phyloP scores from a whole-genome alignment of 2,888 invertebrate genomes.

The Pseudolycoriella hygida region DNA sequence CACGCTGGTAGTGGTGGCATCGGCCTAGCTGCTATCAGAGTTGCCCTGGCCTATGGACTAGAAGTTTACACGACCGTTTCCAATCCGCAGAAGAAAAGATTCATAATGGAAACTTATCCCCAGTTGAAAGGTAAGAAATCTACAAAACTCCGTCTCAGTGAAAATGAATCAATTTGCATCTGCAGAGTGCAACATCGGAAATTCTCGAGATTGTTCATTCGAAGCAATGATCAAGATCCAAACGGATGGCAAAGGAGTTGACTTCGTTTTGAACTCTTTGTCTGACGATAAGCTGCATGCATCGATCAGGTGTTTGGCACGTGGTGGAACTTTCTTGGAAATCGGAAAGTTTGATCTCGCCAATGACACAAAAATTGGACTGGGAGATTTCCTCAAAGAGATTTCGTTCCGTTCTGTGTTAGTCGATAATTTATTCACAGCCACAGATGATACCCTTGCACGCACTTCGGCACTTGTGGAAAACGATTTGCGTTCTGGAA shows the following conservation, averaged over 20 bases:
- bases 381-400: slow-evolving; percentile 51
- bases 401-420: slow-evolving; percentile 62
- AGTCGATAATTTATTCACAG: slow-evolving; percentile 47
- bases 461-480: slow-evolving; percentile 28
- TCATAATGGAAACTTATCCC: slow-evolving; percentile 36
- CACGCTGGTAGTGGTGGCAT: slow-evolving; percentile 55
- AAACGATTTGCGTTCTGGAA: slow-evolving; percentile 44
- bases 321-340: slow-evolving; percentile 56
- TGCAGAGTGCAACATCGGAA: slow-evolving; percentile 44
- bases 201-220: slow-evolving; percentile 73
- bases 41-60: slow-evolving; percentile 45
- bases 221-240: slow-evolving; percentile 64
- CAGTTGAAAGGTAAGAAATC: slow-evolving; percentile 37
- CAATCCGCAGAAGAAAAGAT: slow-evolving; percentile 43
- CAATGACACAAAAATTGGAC: slow-evolving; percentile 41
- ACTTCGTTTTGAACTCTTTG: slow-evolving; percentile 79
- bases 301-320: slow-evolving; percentile 40
- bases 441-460: slow-evolving; percentile 29
- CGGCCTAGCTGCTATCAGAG: slow-evolving; percentile 55
- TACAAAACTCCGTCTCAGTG: neutral
- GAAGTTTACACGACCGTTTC: slow-evolving; percentile 55
- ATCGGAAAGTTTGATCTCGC: slow-evolving; percentile 74
- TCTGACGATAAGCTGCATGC: slow-evolving; percentile 79
- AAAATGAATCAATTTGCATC: neutral
- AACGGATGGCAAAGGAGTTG: slow-evolving; percentile 77